phyloP scores from a whole-genome alignment of 2,113 vertebrate genomes.

The Raja brachyura region DNA sequence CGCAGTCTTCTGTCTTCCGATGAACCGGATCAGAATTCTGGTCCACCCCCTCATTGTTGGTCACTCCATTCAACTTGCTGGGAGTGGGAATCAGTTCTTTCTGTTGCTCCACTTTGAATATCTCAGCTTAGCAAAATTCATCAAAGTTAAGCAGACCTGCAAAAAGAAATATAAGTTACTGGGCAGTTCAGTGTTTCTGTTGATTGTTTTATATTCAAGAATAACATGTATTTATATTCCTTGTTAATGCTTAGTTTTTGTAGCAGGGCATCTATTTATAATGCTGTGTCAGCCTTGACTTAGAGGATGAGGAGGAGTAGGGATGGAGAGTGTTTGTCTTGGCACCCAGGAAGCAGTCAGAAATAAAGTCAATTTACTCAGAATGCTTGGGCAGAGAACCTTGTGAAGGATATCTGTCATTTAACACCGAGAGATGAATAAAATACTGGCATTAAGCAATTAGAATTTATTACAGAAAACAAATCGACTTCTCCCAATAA shows the following conservation, averaged over 20 bases:
- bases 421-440: no score
- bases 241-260: neutral
- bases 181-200: neutral
- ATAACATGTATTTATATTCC: neutral
- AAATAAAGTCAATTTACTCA: no score
- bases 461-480: no score
- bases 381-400: no score
- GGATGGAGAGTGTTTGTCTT: no score
- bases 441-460: no score
- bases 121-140: slow-evolving; percentile 38
- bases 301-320: no score
- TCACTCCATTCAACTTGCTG: slow-evolving; percentile 60
- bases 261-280: no score
- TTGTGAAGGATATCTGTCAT: no score
- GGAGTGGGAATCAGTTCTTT: slow-evolving; percentile 30
- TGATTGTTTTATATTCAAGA: neutral
- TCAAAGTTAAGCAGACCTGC: neutral
- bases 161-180: neutral
- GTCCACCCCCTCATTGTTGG: slow-evolving; percentile 45
- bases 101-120: slow-evolving; percentile 48
- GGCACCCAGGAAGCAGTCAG: no score
- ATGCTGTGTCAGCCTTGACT: no score
- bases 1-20: slow-evolving; percentile 48
- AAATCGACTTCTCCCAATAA: no score
- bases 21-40: slow-evolving; percentile 42